Conservation (phyloP, 2,888 invertebrate genomes). For the Orchesellides sinensis region DNA sequence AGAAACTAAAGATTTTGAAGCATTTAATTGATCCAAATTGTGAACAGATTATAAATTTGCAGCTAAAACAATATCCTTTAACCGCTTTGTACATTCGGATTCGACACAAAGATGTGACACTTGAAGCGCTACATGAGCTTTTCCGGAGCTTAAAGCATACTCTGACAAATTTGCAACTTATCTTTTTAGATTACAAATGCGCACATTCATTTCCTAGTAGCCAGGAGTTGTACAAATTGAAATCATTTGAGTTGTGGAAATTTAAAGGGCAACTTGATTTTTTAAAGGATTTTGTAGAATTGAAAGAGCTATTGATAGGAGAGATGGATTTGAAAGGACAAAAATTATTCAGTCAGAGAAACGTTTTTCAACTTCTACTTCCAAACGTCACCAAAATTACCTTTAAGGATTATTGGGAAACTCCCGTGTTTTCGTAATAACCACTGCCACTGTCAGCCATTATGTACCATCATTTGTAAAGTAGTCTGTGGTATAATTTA, state of each 20-base stretch:
- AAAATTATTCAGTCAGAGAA: neutral
- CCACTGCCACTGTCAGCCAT: no score
- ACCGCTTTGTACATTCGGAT: conserved; percentile 4
- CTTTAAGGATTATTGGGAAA: conserved; percentile 31
- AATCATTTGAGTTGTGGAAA: conserved; percentile 20
- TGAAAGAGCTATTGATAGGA: neutral
- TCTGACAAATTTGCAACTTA: conserved; percentile 8
- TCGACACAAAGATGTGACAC: conserved; percentile 24
- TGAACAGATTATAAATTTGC: neutral
- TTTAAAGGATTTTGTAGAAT: neutral
- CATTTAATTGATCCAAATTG: conserved; percentile 17
- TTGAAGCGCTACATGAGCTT: conserved; percentile 21
- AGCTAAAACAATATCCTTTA: conserved; percentile 13
- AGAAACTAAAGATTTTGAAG: neutral
- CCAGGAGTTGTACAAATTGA: conserved; percentile 14
- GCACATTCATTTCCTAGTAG: conserved; percentile 26
- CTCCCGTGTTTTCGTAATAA: neutral
- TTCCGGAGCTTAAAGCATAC: conserved; percentile 23
- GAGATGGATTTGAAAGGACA: conserved; percentile 27
- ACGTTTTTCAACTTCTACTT: neutral
- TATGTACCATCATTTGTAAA: no score
- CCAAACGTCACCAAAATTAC: neutral
- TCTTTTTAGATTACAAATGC: conserved; percentile 10
- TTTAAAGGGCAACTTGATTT: conserved; percentile 20
- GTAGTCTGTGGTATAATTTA: no score